A percentile compares a stretch with the other conserved stretches of the same genome.
Evolutionary conservation across 1,140 invertebrate genomes (phyloP).

Genomic region (Melanaphis sacchari): DNA sequence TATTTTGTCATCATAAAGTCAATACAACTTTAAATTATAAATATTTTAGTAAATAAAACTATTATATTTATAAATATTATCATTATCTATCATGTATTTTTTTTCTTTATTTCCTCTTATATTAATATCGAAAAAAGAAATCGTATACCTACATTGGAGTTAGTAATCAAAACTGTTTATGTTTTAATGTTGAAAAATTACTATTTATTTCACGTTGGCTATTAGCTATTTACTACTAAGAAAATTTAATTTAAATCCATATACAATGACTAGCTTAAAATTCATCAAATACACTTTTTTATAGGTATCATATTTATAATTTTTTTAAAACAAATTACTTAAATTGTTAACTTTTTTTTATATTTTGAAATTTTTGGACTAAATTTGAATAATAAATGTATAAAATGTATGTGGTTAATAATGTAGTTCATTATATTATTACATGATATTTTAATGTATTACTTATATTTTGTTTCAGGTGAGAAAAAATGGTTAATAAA

Average conservation of each 20-base stretch:
- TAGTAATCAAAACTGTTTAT: background rate
- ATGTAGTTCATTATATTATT: background rate
- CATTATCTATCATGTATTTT: background rate
- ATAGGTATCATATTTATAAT: background rate
- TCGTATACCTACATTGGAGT: background rate
- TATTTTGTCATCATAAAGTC: background rate
- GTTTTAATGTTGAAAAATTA: background rate
- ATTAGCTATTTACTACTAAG: background rate
- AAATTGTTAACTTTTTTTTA: no score
- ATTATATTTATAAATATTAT: background rate
- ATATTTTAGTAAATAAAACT: background rate
- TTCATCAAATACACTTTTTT: background rate
- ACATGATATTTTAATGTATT: background rate
- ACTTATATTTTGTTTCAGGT: slow-evolving; percentile 23
- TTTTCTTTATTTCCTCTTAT: background rate
- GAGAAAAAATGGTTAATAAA: no score
- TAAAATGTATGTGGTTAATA: background rate
- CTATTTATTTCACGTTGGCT: background rate
- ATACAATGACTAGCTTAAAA: background rate
- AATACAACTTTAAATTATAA: background rate
- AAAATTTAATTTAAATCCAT: background rate
- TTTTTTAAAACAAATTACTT: background rate
- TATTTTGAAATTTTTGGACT: background rate
- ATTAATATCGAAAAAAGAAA: background rate
- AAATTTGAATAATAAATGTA: background rate